Evolutionary conservation across 2,113 vertebrate species (phyloP).

Genomic region (Lepisosteus osseus): DNA sequence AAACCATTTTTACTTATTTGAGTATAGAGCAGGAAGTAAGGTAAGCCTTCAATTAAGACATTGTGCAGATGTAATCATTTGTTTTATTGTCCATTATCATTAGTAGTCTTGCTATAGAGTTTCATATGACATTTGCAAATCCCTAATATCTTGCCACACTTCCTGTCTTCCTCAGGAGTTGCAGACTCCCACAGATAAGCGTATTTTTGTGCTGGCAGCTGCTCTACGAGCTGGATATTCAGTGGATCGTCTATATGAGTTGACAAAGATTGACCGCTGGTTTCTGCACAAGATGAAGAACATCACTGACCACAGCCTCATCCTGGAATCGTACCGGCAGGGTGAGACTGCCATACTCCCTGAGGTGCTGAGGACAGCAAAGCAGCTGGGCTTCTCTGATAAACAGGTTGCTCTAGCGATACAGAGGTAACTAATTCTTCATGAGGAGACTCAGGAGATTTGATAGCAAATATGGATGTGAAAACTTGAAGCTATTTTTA

Average conservation of each 20-base stretch:
- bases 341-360: slow-evolving; percentile 70
- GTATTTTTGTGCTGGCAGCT: slow-evolving; percentile 89
- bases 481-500: no score
- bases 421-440: slow-evolving; percentile 71
- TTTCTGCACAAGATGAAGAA: slow-evolving; percentile 96
- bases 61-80: no score
- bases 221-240: slow-evolving; percentile 83
- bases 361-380: slow-evolving; percentile 77
- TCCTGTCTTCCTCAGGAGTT: slow-evolving; percentile 72
- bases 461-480: no score
- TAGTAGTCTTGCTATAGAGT: no score
- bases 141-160: not conserved
- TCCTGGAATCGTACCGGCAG: slow-evolving; percentile 75
- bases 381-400: slow-evolving; percentile 93
- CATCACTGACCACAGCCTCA: slow-evolving; percentile 72
- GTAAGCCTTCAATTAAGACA: no score
- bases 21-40: no score
- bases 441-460: not conserved
- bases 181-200: slow-evolving; percentile 89
- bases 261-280: slow-evolving; percentile 96
- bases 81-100: no score
- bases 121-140: no score
- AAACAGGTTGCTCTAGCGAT: slow-evolving; percentile 91
- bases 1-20: no score
- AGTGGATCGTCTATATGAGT: slow-evolving; percentile 84